Conservation (phyloP, 2,888 invertebrate genomes). For the Bruchidius siliquastri region DNA sequence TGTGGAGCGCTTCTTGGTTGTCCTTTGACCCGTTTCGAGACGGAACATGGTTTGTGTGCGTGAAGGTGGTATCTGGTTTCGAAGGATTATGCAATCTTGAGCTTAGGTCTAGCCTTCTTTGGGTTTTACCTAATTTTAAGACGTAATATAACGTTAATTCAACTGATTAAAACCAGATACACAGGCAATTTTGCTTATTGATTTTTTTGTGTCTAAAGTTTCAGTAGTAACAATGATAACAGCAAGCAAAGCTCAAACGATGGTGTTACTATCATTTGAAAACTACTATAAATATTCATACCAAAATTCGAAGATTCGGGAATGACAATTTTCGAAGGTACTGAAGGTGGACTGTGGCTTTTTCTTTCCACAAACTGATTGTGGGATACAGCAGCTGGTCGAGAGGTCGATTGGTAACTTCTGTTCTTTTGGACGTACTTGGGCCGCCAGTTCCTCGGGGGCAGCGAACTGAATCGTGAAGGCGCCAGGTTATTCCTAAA, state of each 20-base stretch:
- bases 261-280: too few species aligned
- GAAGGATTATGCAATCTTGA: constrained; percentile 10
- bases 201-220: too few species aligned
- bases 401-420: constrained; percentile 27
- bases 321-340: constrained; percentile 23
- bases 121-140: not conserved
- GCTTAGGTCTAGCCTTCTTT: constrained; percentile 4
- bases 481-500: constrained; percentile 3
- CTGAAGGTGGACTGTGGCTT: constrained; percentile 14
- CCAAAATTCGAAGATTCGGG: constrained; percentile 18
- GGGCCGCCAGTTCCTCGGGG: constrained; percentile 32
- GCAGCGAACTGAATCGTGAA: constrained; percentile 24
- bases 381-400: constrained; percentile 34
- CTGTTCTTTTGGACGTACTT: constrained; percentile 19
- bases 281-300: not conserved
- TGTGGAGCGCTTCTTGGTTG: not conserved
- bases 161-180: too few species aligned
- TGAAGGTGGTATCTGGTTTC: not conserved
- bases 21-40: not conserved
- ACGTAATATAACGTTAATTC: too few species aligned
- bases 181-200: too few species aligned
- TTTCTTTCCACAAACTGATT: constrained; percentile 32
- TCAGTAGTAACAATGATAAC: too few species aligned
- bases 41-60: not conserved
- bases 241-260: too few species aligned